Evolutionary conservation across 2,797 vertebrate genomes (phyloP).

Genomic region (Sebastes hubbsi): DNA sequence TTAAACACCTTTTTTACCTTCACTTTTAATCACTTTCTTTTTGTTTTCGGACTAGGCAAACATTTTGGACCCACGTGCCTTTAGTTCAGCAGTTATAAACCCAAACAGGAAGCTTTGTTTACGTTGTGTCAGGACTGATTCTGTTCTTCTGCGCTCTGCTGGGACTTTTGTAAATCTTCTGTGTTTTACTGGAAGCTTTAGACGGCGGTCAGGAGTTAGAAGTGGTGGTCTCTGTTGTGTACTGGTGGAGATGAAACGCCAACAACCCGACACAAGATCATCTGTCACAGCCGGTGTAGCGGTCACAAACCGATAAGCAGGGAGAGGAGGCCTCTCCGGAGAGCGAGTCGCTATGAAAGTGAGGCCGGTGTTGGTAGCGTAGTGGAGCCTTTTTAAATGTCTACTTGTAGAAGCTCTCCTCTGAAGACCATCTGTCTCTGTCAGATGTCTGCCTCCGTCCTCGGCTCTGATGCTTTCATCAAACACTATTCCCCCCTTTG

Average conservation of each 20-base stretch:
- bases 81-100: neutral
- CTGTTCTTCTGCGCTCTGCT: neutral
- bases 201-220: no score
- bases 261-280: neutral
- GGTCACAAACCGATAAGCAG: constrained; percentile 8
- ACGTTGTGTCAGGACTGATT: neutral
- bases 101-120: neutral
- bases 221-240: neutral
- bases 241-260: constrained; percentile 6
- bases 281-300: constrained; percentile 9
- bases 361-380: neutral
- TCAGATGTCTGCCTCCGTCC: neutral
- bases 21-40: no score
- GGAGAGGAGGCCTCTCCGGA: neutral
- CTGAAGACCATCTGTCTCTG: constrained; percentile 16
- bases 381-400: constrained; percentile 10
- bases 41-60: neutral
- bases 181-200: neutral
- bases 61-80: neutral
- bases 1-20: neutral
- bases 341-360: neutral
- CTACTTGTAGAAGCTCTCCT: neutral
- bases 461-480: neutral
- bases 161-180: neutral
- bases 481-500: neutral